Percentiles rank a stretch among this genome's conserved stretches.
These are phyloP conservation scores for Acrossocheilus fasciatus DNA, from an alignment of 2,797 vertebrate species.

Conservation along the genomic window DNA sequence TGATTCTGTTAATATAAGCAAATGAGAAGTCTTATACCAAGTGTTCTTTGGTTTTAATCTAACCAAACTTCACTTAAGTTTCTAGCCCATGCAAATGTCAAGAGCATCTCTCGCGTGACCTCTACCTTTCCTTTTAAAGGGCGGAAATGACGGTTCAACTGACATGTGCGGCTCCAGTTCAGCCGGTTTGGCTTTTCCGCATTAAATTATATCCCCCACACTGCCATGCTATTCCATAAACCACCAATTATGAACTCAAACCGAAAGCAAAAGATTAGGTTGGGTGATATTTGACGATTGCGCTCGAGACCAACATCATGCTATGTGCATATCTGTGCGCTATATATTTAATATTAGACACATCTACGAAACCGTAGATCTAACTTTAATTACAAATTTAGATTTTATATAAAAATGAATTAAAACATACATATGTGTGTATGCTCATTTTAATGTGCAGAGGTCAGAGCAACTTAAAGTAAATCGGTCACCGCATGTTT, in stretches of 20 bases:
- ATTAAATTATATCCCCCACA: neutral
- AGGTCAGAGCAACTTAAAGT: neutral
- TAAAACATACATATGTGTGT: neutral
- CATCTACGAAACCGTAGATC: neutral
- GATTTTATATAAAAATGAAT: neutral
- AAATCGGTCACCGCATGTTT: neutral
- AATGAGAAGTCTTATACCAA: neutral
- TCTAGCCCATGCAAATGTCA: neutral
- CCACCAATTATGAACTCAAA: neutral
- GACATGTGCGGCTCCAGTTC: conserved; percentile 12
- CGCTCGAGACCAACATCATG: neutral
- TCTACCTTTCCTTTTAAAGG: neutral
- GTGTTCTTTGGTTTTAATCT: neutral
- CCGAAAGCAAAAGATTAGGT: neutral
- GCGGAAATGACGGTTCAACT: conserved; percentile 18
- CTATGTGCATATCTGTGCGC: neutral
- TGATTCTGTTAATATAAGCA: neutral
- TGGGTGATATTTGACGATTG: neutral
- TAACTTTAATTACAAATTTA: neutral
- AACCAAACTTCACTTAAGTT: neutral
- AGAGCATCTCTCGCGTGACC: neutral
- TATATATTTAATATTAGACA: neutral
- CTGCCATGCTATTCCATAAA: neutral
- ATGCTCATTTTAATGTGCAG: neutral
- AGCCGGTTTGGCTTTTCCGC: conserved; percentile 12